Conservation (phyloP, 2,797 vertebrate species). For the Enteromius anoplus region DNA sequence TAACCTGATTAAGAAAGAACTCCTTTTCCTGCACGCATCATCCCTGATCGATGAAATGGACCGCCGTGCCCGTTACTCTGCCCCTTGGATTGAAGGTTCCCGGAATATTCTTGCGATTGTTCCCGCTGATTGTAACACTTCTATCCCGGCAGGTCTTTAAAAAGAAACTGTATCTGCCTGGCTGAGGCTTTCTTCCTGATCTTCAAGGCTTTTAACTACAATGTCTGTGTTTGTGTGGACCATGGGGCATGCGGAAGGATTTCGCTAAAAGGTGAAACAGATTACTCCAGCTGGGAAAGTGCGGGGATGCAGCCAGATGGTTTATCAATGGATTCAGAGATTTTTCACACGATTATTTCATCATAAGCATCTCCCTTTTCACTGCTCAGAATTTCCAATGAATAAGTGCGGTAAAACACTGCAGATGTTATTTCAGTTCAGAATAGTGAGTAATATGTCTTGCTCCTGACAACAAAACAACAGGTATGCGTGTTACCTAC, state of each 20-base stretch:
- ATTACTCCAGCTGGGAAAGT: slow-evolving; percentile 35
- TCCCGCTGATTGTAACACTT: slow-evolving; percentile 69
- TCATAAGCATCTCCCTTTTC: slow-evolving; percentile 7
- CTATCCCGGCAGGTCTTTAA: slow-evolving; percentile 68
- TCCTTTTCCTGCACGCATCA: slow-evolving; percentile 66
- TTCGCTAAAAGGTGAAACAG: slow-evolving; percentile 48
- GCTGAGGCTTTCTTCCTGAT: slow-evolving; percentile 53
- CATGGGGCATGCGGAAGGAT: slow-evolving; percentile 15
- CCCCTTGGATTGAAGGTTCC: slow-evolving; percentile 64
- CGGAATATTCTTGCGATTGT: slow-evolving; percentile 65
- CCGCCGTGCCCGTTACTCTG: slow-evolving; percentile 57
- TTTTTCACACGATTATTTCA: slow-evolving; percentile 54
- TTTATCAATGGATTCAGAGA: slow-evolving; percentile 34
- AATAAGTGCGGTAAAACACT: not conserved
- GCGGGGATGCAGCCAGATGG: not conserved
- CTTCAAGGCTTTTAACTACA: slow-evolving; percentile 63
- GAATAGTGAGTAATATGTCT: not conserved
- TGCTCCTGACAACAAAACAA: slow-evolving; percentile 4
- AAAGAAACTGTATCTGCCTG: slow-evolving; percentile 63
- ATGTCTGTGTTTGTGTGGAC: slow-evolving; percentile 50
- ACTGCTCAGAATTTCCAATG: not conserved
- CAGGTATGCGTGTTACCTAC: not conserved
- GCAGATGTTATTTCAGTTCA: not conserved
- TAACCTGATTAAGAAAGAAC: slow-evolving; percentile 68
- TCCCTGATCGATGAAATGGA: slow-evolving; percentile 66